Conservation (phyloP, 2,888 invertebrate genomes). For the Drosophila cognata region DNA sequence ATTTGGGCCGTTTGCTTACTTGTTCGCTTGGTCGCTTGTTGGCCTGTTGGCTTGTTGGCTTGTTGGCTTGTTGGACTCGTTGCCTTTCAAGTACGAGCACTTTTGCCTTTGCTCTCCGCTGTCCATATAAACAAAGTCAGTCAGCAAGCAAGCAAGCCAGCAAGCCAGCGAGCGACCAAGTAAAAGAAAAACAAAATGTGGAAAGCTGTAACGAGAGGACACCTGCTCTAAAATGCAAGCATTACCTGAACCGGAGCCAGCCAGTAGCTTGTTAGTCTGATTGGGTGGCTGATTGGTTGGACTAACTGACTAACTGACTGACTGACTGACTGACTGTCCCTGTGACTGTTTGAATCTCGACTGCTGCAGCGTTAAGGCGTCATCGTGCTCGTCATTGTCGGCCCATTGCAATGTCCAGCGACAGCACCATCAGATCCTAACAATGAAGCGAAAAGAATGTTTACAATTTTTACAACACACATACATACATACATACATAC, state of each 20-base stretch:
- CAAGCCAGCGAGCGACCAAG: no score
- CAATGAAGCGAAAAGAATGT: slow-evolving; percentile 82
- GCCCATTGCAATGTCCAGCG: slow-evolving; percentile 56
- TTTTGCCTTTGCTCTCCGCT: slow-evolving; percentile 28
- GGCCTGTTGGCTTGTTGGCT: slow-evolving; percentile 5
- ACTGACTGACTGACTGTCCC: slow-evolving; percentile 38
- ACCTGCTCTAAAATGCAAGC: slow-evolving; percentile 76
- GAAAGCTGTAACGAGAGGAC: slow-evolving; percentile 46
- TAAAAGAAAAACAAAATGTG: slow-evolving; percentile 45
- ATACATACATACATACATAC: slow-evolving; percentile 12
- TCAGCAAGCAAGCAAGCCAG: slow-evolving; percentile 11
- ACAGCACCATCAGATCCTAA: slow-evolving; percentile 51
- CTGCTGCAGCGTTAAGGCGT: slow-evolving; percentile 49
- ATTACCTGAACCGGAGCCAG: slow-evolving; percentile 26
- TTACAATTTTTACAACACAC: slow-evolving; percentile 66
- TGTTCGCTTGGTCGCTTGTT: slow-evolving; percentile 4
- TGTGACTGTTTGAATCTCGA: slow-evolving; percentile 55
- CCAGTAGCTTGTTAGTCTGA: slow-evolving; percentile 74
- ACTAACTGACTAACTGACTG: slow-evolving; percentile 44
- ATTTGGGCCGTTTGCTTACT: slow-evolving; percentile 47
- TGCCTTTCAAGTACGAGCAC: slow-evolving; percentile 40
- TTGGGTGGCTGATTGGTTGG: slow-evolving; percentile 77
- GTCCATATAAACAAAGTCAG: slow-evolving; percentile 72
- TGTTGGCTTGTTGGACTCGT: slow-evolving; percentile 25
- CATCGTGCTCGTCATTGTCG: slow-evolving; percentile 60